Conservation (phyloP, 2,888 invertebrate genomes). For the Tethea ocularis region DNA sequence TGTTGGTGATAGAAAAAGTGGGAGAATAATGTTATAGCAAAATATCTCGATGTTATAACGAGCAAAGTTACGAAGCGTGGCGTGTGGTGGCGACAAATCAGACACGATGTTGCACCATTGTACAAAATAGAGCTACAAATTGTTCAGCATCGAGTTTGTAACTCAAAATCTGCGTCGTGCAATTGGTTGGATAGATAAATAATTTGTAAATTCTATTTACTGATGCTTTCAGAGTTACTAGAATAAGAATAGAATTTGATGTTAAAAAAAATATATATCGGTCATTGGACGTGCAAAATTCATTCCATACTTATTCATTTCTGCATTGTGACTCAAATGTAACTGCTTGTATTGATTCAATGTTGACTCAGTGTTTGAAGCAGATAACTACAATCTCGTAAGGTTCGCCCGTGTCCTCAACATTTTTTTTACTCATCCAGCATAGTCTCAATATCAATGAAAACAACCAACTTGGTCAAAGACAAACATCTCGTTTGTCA, state of each 20-base stretch:
- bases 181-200: background rate
- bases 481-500: constrained; percentile 18
- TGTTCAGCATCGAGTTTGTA: background rate
- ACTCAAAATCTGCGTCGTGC: background rate
- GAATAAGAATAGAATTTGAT: no score
- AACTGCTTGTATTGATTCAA: background rate
- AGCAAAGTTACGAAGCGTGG: constrained; percentile 26
- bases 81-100: constrained; percentile 19
- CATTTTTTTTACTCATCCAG: background rate
- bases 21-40: constrained; percentile 16
- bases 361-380: background rate
- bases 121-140: constrained; percentile 13
- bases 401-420: background rate
- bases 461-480: constrained; percentile 14
- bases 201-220: background rate
- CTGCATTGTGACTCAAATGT: background rate
- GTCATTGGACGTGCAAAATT: background rate
- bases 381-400: background rate
- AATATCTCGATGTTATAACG: constrained; percentile 31
- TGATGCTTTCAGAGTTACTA: background rate
- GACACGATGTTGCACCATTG: constrained; percentile 13
- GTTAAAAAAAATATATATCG: no score
- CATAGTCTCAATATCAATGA: constrained; percentile 13
- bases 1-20: constrained; percentile 29
- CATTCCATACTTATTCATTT: background rate